Evolutionary conservation across 1,140 invertebrate genomes (phyloP).

Genomic region (Dendroctonus valens): DNA sequence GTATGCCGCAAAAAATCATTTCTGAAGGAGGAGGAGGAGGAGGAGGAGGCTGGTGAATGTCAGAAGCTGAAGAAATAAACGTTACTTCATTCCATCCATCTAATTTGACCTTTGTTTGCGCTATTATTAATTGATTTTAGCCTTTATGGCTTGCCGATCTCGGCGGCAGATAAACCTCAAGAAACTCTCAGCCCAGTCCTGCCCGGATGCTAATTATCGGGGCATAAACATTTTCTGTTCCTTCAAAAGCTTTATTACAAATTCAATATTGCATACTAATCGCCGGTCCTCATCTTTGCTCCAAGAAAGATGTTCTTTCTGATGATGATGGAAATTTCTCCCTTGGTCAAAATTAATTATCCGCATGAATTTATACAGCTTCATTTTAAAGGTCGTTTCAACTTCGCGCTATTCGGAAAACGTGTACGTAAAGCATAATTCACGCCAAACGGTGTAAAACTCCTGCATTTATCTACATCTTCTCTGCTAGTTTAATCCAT

Average conservation of each 20-base stretch:
- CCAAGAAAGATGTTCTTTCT: conserved; percentile 19
- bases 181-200: background rate
- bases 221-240: conserved; percentile 16
- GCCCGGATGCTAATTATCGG: conserved; percentile 8
- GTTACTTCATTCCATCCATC: too few relatives aligned
- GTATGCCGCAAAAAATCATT: conserved; percentile 5
- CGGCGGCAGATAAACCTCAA: too few relatives aligned
- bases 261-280: conserved; percentile 17
- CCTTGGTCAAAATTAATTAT: conserved; percentile 15
- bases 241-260: conserved; percentile 10
- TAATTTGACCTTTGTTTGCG: too few relatives aligned
- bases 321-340: conserved; percentile 15
- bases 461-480: too few relatives aligned
- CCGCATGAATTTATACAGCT: conserved; percentile 17
- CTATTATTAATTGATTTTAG: too few relatives aligned
- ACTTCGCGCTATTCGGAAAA: too few relatives aligned
- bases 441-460: too few relatives aligned
- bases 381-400: background rate
- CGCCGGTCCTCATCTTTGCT: conserved; percentile 11
- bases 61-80: too few relatives aligned
- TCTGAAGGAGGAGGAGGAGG: conserved; percentile 1
- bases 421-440: too few relatives aligned
- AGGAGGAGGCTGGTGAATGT: too few relatives aligned
- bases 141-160: too few relatives aligned
- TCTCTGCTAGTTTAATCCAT: too few relatives aligned